Base-by-base conservation (phyloP, 2,888 invertebrate genomes). In the Ramazzottius varieornatus region DNA sequence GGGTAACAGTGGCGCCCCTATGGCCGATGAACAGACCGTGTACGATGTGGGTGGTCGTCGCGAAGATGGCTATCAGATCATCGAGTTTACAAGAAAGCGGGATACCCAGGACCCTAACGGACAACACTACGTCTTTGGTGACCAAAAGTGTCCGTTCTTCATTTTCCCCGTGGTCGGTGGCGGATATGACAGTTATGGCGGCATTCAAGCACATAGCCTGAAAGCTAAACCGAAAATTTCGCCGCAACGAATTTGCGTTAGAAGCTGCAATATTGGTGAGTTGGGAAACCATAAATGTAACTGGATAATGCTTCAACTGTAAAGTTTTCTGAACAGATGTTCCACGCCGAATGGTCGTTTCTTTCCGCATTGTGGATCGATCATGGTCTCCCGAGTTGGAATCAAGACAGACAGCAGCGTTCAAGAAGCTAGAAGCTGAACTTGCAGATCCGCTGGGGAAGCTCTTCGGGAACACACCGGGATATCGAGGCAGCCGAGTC, bases 91-190 rank as follows among this genome's bases (percentile, higher is more conserved):
- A 8, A 8, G 54, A 16, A 54, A 54, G 24, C 54, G 54, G 16
- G 54, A 54, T 29, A 54, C 54, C 24, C n/a, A 16, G 4, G 54
- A 54, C 29, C n/a, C 29, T 8, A 54, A 54, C 54, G 54, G n/a
- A 29, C 54, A 54, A 24, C 4, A 54, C 29, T 54, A n/a, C 54
- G 29, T 54, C 29, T 54, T 54, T 54, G 54, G 54, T 24, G 54
- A 54, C 24, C 54, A 54, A 29, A 54, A 54, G 54, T 54, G 54
- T 24, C 54, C 54, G 54, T 54, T 54, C 54, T 54, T 54, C 29
- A 54, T 54, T n/a, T 54, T 54, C 54, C 54, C 54, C 54, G 54
- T 54, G 13, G 54, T 54, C 4, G 54, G 54, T 4, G 54, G 54
- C 29, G 54, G 16, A 8, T 54, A 54, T 24, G 54, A 54, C 54